These are phyloP conservation scores for Monarcha castaneiventris DNA, from an alignment of 2,113 vertebrate species.

Conservation along the genomic window DNA sequence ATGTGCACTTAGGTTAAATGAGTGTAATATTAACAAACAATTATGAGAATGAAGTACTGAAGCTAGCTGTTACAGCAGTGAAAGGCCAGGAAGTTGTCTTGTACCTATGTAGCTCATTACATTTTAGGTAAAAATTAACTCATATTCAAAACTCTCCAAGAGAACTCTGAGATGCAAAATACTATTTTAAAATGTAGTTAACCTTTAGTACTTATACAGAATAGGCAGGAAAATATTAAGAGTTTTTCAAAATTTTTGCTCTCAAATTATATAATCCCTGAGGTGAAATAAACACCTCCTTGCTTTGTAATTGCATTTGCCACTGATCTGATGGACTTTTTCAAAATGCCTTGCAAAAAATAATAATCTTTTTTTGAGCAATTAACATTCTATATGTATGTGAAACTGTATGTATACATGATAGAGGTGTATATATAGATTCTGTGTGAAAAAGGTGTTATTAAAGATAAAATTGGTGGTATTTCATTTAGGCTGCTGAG, in stretches of 20 bases:
- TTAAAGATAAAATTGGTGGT: constrained; percentile 17
- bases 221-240: not conserved
- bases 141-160: not conserved
- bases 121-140: not conserved
- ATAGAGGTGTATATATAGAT: not conserved
- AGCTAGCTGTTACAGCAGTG: not conserved
- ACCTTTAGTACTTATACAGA: not conserved
- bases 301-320: not conserved
- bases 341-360: not conserved
- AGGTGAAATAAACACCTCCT: not conserved
- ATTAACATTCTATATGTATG: not conserved
- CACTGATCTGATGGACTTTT: not conserved
- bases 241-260: not conserved
- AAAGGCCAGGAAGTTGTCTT: not conserved
- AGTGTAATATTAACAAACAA: not conserved
- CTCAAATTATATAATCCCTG: not conserved
- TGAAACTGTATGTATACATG: not conserved
- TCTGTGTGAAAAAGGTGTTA: not conserved
- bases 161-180: not conserved
- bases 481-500: not conserved
- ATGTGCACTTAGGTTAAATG: not conserved
- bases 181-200: not conserved
- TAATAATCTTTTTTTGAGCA: not conserved
- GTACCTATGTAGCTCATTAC: not conserved
- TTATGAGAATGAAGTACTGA: not conserved